Conservation (phyloP, 2,113 vertebrate genomes). For the Takifugu bimaculatus region DNA sequence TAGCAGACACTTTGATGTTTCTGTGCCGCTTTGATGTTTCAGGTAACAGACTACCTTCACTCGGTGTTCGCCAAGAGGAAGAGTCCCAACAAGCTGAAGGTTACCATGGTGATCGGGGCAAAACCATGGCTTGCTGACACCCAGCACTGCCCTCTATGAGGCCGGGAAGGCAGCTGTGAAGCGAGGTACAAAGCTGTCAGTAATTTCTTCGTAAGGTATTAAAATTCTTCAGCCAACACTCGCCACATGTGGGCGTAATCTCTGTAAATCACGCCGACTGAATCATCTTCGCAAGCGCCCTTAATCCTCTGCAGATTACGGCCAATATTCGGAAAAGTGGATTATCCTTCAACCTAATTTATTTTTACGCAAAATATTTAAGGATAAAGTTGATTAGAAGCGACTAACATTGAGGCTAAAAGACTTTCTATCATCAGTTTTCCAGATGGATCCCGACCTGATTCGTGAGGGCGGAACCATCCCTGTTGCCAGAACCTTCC, state of each 20-base stretch:
- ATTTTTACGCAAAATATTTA: no score
- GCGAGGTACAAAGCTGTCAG: conserved; percentile 71
- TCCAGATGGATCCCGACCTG: conserved; percentile 71
- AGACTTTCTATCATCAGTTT: conserved; percentile 54
- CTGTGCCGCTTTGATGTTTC: background rate
- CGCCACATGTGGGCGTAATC: no score
- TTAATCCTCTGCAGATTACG: no score
- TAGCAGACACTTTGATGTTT: background rate
- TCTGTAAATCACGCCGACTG: no score
- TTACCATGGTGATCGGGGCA: conserved; percentile 78
- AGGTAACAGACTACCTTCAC: conserved; percentile 81
- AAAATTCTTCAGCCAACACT: no score
- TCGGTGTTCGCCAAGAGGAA: conserved; percentile 80
- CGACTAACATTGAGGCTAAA: background rate
- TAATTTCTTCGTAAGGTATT: no score
- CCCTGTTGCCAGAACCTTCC: conserved; percentile 73
- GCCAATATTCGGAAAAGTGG: no score
- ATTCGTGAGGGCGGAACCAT: conserved; percentile 80
- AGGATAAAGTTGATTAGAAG: background rate
- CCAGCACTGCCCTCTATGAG: conserved; percentile 72
- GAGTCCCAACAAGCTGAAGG: conserved; percentile 82
- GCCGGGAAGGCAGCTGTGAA: conserved; percentile 82
- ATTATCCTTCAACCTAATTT: no score
- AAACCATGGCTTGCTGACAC: conserved; percentile 81
- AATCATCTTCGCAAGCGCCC: no score